Evolutionary conservation across 1,140 invertebrate species (phyloP).

Genomic region (Drosophila guanche): DNA sequence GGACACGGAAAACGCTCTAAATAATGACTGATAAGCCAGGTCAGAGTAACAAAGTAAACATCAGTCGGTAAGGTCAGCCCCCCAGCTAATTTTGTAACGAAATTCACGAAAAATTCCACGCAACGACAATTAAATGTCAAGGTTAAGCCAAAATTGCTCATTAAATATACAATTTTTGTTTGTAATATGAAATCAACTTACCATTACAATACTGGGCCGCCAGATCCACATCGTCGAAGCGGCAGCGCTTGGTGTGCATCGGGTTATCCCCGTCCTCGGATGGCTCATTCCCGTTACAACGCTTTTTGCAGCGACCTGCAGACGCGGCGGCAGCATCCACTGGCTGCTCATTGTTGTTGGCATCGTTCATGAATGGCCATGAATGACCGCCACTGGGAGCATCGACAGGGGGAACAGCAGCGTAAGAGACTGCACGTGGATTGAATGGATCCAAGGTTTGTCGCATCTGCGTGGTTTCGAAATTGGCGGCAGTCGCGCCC

Average conservation of each 20-base stretch:
- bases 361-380: conserved; percentile 52
- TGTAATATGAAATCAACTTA: conserved; percentile 44
- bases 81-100: conserved; percentile 31
- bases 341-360: conserved; percentile 52
- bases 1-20: neutral
- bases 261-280: conserved; percentile 54
- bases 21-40: conserved; percentile 33
- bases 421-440: conserved; percentile 66
- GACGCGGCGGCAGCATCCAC: conserved; percentile 33
- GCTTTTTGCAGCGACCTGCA: conserved; percentile 71
- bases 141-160: conserved; percentile 28
- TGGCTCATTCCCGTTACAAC: conserved; percentile 44
- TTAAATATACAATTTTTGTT: conserved; percentile 24
- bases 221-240: conserved; percentile 71
- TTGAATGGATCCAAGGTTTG: conserved; percentile 71
- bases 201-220: conserved; percentile 80
- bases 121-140: conserved; percentile 48
- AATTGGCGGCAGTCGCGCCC: conserved; percentile 44
- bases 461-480: conserved; percentile 47
- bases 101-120: conserved; percentile 51
- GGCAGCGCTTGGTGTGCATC: conserved; percentile 71
- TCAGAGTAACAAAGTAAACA: conserved; percentile 12
- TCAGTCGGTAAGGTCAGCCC: conserved; percentile 17
- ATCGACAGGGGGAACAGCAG: neutral
- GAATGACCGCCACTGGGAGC: conserved; percentile 68